Evolutionary conservation across 2,113 vertebrate species (phyloP).

Genomic region (Ailurus styani): DNA sequence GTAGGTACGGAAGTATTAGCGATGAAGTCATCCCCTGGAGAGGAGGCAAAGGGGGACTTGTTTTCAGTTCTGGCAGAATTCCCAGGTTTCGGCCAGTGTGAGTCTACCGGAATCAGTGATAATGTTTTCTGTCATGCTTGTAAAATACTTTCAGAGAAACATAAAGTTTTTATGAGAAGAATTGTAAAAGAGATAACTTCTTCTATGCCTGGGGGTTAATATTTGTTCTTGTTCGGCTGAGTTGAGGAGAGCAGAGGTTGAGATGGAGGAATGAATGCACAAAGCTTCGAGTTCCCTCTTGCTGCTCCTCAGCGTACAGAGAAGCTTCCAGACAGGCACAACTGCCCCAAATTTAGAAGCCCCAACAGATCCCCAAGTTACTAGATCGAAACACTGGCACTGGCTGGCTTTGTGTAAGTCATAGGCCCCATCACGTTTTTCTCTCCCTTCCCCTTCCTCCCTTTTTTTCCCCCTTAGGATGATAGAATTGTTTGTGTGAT

Average conservation of each 20-base stretch:
- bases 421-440: background rate
- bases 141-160: conserved; percentile 85
- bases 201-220: conserved; percentile 77
- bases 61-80: conserved; percentile 82
- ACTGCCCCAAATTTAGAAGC: background rate
- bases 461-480: conserved; percentile 50
- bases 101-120: conserved; percentile 81
- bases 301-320: conserved; percentile 29
- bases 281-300: conserved; percentile 63
- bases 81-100: conserved; percentile 79
- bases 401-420: conserved; percentile 39
- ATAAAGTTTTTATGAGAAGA: conserved; percentile 87
- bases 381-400: background rate
- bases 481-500: conserved; percentile 57
- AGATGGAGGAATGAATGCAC: conserved; percentile 34
- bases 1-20: conserved; percentile 60
- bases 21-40: conserved; percentile 82
- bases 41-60: conserved; percentile 71
- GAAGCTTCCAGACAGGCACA: background rate
- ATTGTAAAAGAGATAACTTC: conserved; percentile 81
- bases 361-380: background rate
- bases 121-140: conserved; percentile 82
- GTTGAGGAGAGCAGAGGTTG: conserved; percentile 72
- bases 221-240: conserved; percentile 73
- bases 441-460: background rate